Base-by-base conservation (phyloP, 2,888 invertebrate genomes). In the Conops quadrifasciatus region DNA sequence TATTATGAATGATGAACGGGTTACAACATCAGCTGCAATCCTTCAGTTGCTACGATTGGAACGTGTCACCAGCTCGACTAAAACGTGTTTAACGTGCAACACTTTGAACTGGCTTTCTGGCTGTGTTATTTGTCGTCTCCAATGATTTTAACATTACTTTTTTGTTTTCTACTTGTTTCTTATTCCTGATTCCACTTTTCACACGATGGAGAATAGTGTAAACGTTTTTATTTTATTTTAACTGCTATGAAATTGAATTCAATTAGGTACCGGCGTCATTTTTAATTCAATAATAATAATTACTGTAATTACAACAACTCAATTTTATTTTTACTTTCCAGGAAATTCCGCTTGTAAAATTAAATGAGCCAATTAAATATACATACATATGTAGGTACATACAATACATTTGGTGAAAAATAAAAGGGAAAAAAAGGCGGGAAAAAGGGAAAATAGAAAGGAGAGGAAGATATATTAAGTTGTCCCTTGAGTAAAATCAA, bases 271-370 rank as follows among this genome's bases (percentile, higher is more conserved):
- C 71, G 72, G 78, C 73, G 80, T 79, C 80, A 78, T 73, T 79
- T 80, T 79, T 80, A 80, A 79, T 80, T 80, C 76, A 79, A 75
- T 76, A 78, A 78, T 36, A 36, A 77, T 78, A 75, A 73, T 70
- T 74, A 73, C 78, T 75, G 75, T 77, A 78, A 79, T 79, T 78
- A 77, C 75, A 7, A 47, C 49, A 47, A 15, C 47, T 65, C 51
- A 28, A 65, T 65, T 59, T 67, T 49, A 59, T 49, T 67, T 67
- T 67, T 36, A 36, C 9, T 36, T 36, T n/a, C n/a, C n/a, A n/a
- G n/a, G n/a, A n/a, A n/a, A n/a, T n/a, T n/a, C n/a, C n/a, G n/a
- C n/a, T n/a, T n/a, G n/a, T n/a, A n/a, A n/a, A n/a, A n/a, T n/a
- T n/a, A n/a, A n/a, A n/a, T n/a, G n/a, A n/a, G n/a, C n/a, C n/a